Evolutionary conservation across 30 jellyfish, hydroid and myxozoan genomes (phyloP), one percentile per base, ranked within the genome.

Genomic region (Aurelia aurita complex sp. Pacific): DNA sequence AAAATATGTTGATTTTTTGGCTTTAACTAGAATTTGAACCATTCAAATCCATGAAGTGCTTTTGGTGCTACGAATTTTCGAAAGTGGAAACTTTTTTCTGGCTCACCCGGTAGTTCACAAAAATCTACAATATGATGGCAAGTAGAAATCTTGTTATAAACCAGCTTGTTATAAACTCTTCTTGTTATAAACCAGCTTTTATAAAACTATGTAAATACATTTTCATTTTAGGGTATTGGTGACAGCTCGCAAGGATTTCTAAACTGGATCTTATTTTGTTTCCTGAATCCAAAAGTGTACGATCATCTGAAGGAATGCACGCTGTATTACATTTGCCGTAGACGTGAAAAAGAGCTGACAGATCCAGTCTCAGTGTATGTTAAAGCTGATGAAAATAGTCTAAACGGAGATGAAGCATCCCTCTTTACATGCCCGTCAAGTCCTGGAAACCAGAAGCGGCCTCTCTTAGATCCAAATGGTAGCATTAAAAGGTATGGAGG

Each of bases 191-290:
- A 23, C 29, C 29, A 23, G 29, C 29, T 23, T 23, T 23, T 38
- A 2, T 2, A 52, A 77, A 77, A 77, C 2, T 5, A 2, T 13
- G 71, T 32, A 5, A 5, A 64, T 7, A 5, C 50, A 68, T 50
- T 77, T 76, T 34, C 62, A 50, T n/a, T 75, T 5, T 72, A 94
- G 98, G 96, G 96, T 8, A 69, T 94, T 9, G 98, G 98, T 33
- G 97, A 88, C 80, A 94, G 92, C 59, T 71, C 81, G 1, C 96
- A 88, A 78, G 98, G 98, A 11, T 73, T 74, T 59, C 89, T 94
- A 72, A 94, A 94, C 74, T 89, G 96, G 85, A 52, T 94, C 63
- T 67, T 94, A 71, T 94, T 94, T 82, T 94, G 98, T 65, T 46
- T 76, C 62, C 83, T 87, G 86, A 94, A 97, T 12, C 95, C 96